phyloP scores from a whole-genome alignment of 2,113 vertebrate species.

The Chunga burmeisteri region DNA sequence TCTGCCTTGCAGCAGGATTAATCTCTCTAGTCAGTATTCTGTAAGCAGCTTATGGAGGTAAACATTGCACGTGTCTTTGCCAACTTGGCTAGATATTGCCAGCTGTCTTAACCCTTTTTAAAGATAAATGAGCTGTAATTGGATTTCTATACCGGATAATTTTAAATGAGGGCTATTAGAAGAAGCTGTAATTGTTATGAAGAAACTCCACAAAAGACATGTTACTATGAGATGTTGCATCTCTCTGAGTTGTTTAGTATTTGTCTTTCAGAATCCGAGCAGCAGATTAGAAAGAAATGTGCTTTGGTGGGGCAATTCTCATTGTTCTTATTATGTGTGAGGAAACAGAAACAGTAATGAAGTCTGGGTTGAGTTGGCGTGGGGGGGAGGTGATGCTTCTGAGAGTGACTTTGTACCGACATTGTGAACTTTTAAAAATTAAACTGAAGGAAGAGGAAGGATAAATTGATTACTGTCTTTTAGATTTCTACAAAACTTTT shows the following conservation, averaged over 20 bases:
- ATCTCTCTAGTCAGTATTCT: neutral
- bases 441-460: neutral
- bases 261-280: neutral
- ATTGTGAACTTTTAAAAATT: neutral
- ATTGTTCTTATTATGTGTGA: neutral
- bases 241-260: neutral
- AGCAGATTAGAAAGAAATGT: neutral
- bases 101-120: neutral
- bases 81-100: neutral
- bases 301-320: neutral
- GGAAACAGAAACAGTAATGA: neutral
- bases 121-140: conserved; percentile 1
- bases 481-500: neutral
- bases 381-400: neutral
- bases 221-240: neutral
- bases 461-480: neutral
- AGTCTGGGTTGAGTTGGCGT: rapidly evolving
- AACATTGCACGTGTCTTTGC: neutral
- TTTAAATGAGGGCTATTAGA: neutral
- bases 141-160: neutral
- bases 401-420: neutral
- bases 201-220: neutral
- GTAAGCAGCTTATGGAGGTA: neutral
- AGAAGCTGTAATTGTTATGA: neutral
- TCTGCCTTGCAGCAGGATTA: neutral